phyloP scores from a whole-genome alignment of 2,888 invertebrate species.

The Glyphotaelius pellucidus region DNA sequence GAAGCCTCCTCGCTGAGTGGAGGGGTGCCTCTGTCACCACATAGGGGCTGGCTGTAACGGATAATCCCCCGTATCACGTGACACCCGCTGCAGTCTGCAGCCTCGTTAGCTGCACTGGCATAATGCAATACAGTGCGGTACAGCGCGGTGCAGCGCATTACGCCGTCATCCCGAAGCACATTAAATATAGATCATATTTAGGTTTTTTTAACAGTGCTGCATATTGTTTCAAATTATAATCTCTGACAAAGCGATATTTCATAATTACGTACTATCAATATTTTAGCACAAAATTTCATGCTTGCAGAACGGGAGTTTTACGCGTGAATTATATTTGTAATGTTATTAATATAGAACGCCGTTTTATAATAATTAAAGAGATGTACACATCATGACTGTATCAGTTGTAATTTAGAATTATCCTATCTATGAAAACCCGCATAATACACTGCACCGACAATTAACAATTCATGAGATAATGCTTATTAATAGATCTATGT shows the following conservation, averaged over 20 bases:
- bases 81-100: slow-evolving; percentile 7
- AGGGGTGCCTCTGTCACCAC: neutral
- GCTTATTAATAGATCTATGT: too few species aligned
- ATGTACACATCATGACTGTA: too few species aligned
- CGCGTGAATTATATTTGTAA: neutral
- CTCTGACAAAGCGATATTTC: neutral
- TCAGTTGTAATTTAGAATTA: too few species aligned
- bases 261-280: too few species aligned
- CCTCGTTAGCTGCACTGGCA: slow-evolving; percentile 8
- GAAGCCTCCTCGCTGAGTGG: neutral
- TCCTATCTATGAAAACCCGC: too few species aligned
- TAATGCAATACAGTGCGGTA: neutral
- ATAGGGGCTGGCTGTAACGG: neutral
- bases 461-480: too few species aligned
- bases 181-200: neutral
- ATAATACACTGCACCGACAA: too few species aligned
- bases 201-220: neutral
- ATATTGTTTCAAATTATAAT: neutral
- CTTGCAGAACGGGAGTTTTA: neutral
- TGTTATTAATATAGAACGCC: too few species aligned
- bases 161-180: neutral
- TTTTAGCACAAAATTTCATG: too few species aligned
- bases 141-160: neutral
- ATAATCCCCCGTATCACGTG: slow-evolving; percentile 30
- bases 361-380: too few species aligned